Evolutionary conservation across 2,888 invertebrate genomes (phyloP), one percentile per base, ranked within the genome.

Genomic region (Dermolepida albohirtum): DNA sequence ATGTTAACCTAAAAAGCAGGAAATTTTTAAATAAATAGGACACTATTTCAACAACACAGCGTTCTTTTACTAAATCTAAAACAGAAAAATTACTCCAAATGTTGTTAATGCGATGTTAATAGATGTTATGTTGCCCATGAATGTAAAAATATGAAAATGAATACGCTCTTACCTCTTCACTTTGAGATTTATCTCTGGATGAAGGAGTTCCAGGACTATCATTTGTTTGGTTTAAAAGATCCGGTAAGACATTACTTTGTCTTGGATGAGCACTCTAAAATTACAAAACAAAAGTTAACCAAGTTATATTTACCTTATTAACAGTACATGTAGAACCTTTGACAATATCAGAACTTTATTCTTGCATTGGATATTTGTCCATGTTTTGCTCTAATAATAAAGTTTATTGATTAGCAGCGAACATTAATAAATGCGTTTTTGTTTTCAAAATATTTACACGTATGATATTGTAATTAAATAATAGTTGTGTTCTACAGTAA

Each of bases 211-310:
- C 94, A 71, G 93, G 92, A 81, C 90, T 90, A 47, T 86, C 85
- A 68, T 90, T 90, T 70, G 92, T 92, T 86, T 94, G 95, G 81
- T 96, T 97, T 74, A 98, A 89, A 76, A 98, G 89, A 86, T 98
- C 98, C 64, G 98, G 98, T 75, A 98, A 88, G 66, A 97, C 97
- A 65, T 95, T 95, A 85, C 95, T 95, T 73, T 95, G 95, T 73
- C 96, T 89, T 29, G 95, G 90, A 73, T 93, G 49, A 49, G 49
- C 47, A 34, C 27, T 67, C 67, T 70, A 68, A 49, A 67, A 66
- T 62, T 17, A 65, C 40, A 49, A 11, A 12, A 65, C 11, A 54
- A 17, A 51, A 11, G 12, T 47, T 27, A 64, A 40, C 49, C 63
- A 62, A 62, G 22, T 47, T n/a, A 64, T 47, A 29, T 6, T 51